phyloP scores from a whole-genome alignment of 2,113 vertebrate species.

The Petrocephalus zakoni region DNA sequence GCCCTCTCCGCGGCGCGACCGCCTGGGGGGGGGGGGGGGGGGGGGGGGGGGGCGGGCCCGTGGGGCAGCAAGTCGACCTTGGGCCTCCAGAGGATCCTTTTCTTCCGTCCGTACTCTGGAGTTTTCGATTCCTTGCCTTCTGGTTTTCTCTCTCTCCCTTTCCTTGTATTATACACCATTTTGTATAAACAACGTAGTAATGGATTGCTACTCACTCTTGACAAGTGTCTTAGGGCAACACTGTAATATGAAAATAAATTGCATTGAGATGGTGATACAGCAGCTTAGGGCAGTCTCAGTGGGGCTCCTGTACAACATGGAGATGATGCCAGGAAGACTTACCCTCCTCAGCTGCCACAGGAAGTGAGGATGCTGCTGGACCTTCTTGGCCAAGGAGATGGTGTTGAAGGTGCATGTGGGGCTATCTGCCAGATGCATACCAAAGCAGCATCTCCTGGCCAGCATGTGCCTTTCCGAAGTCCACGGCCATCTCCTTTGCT shows the following conservation, averaged over 20 bases:
- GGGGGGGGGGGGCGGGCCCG: too few relatives aligned
- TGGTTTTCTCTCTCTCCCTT: not conserved
- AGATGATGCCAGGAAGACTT: not conserved
- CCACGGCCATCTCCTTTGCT: not conserved
- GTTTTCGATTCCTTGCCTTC: not conserved
- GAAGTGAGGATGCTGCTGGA: not conserved
- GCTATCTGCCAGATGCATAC: not conserved
- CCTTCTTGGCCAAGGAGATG: not conserved
- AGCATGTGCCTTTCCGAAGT: not conserved
- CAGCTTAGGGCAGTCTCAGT: not conserved
- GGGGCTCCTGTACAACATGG: not conserved
- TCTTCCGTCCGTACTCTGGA: not conserved
- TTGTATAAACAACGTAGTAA: not conserved
- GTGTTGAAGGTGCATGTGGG: not conserved
- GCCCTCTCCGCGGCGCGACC: too few relatives aligned
- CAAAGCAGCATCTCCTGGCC: not conserved
- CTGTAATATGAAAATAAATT: not conserved
- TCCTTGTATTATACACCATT: not conserved
- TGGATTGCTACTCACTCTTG: not conserved
- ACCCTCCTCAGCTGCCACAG: not conserved
- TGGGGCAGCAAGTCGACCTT: not conserved
- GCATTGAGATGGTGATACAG: not conserved
- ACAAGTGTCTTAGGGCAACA: not conserved
- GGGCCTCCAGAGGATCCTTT: not conserved
- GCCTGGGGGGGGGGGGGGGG: too few relatives aligned